Evolutionary conservation across 2,888 invertebrate genomes (phyloP), one percentile per base, ranked within the genome.

Genomic region (Trichacis sp.): DNA sequence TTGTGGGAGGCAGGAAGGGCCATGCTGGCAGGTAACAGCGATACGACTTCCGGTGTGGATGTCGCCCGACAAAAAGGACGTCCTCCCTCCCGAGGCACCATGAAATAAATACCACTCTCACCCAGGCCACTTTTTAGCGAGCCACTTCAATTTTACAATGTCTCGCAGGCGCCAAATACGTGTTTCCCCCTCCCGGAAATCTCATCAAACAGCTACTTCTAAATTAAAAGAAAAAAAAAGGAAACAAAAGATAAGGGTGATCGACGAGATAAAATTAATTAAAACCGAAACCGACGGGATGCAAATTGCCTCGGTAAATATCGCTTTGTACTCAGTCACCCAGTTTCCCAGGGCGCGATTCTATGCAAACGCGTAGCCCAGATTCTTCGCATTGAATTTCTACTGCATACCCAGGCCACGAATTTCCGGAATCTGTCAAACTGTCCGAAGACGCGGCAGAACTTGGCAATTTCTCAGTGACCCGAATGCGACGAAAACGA

Each of bases 21-120:
- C 69, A 71, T 71, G 70, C 74, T 73, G 69, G 75, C 74, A 80
- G 79, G 81, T 78, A 73, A 69, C 64, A 63, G 64, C 72, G 65
- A 73, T 72, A 75, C 71, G 73, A 74, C 80, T 78, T 83, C 83
- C 83, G 82, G 82, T 82, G 77, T 79, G 79, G 81, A 82, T 82
- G 78, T 73, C 80, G 70, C 68, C 68, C 68, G 72, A 80, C 79
- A 80, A 79, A 77, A 77, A 77, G 72, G 73, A 69, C 73, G 73
- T 72, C 74, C 78, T 77, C 73, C 67, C 75, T 75, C 70, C 74
- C 67, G 56, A 66, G 71, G 58, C 53, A 29, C 62, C 54, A 68
- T 70, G 73, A 77, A 74, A 76, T 71, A 75, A 75, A 77, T 70
- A 72, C 69, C 55, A 57, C 70, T 73, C 69, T 69, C n/a, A n/a